A percentile compares a stretch with the other conserved stretches of the same genome.
Evolutionary conservation across 64 coral and sea anemone species (phyloP).

Genomic region (Platygyra sinensis): DNA sequence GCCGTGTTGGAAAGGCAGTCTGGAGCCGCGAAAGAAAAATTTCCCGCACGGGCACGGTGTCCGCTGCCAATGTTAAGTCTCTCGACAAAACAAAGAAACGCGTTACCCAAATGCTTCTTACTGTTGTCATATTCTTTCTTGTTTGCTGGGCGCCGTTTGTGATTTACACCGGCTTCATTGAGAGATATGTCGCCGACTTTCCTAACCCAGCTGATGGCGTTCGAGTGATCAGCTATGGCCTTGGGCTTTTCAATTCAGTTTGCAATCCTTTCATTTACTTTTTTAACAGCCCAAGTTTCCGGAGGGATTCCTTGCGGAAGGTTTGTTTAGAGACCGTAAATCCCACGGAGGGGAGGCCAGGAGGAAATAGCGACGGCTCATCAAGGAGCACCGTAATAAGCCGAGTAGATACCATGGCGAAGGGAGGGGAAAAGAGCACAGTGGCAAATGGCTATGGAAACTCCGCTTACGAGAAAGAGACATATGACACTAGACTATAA

Average conservation of each 20-base stretch:
- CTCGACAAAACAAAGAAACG: slow-evolving; percentile 78
- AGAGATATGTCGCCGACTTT: slow-evolving; percentile 50
- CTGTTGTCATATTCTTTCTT: slow-evolving; percentile 70
- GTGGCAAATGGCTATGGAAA: neutral
- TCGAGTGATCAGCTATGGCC: slow-evolving; percentile 63
- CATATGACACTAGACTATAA: slow-evolving; percentile 24
- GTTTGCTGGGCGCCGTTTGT: slow-evolving; percentile 88
- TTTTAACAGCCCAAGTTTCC: slow-evolving; percentile 71
- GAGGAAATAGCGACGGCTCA: neutral
- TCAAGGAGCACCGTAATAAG: neutral
- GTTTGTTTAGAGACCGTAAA: slow-evolving; percentile 16
- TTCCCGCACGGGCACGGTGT: slow-evolving; percentile 28
- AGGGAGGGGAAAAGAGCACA: neutral
- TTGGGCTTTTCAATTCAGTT: slow-evolving; percentile 74
- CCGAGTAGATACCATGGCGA: neutral
- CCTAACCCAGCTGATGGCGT: slow-evolving; percentile 72
- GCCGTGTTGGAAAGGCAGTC: slow-evolving; percentile 60
- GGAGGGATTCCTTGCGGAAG: slow-evolving; percentile 70
- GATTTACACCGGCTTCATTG: slow-evolving; percentile 78
- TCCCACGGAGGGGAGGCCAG: neutral
- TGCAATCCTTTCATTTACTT: slow-evolving; percentile 92
- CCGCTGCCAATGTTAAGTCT: slow-evolving; percentile 6
- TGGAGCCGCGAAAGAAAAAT: slow-evolving; percentile 72
- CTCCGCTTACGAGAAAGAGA: neutral
- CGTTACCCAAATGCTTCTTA: slow-evolving; percentile 71